These are phyloP conservation scores for Varecia variegata DNA, from an alignment of 2,797 vertebrate genomes.

Conservation along the genomic window DNA sequence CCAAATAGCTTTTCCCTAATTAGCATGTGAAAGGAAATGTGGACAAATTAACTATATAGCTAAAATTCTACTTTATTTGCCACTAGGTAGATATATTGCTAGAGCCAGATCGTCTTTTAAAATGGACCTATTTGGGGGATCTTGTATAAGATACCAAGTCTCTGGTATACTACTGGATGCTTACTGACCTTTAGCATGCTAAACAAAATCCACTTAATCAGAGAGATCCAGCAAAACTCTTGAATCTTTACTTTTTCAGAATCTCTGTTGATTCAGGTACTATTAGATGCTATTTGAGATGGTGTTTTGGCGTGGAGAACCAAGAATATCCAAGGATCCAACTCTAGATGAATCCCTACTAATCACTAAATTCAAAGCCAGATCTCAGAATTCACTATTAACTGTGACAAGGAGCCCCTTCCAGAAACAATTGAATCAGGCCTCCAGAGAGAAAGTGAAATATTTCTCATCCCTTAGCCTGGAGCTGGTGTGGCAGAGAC, in stretches of 20 bases:
- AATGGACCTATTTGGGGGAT: background rate
- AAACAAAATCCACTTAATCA: background rate
- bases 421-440: background rate
- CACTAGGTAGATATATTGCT: background rate
- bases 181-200: background rate
- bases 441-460: background rate
- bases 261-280: constrained; percentile 5
- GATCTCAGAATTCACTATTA: background rate
- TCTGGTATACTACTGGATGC: background rate
- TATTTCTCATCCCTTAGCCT: background rate
- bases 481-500: background rate
- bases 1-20: background rate
- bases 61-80: background rate
- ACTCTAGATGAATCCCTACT: background rate
- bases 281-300: background rate
- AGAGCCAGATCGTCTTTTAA: background rate
- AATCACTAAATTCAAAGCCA: constrained; percentile 21
- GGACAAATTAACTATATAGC: background rate
- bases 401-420: background rate
- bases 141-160: background rate
- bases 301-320: background rate
- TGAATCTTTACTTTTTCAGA: constrained; percentile 2
- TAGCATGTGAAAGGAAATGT: background rate
- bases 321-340: background rate
- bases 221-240: background rate